Evolutionary conservation across 2,797 vertebrate species (phyloP).

Genomic region (Pseudocheirus occidentalis): DNA sequence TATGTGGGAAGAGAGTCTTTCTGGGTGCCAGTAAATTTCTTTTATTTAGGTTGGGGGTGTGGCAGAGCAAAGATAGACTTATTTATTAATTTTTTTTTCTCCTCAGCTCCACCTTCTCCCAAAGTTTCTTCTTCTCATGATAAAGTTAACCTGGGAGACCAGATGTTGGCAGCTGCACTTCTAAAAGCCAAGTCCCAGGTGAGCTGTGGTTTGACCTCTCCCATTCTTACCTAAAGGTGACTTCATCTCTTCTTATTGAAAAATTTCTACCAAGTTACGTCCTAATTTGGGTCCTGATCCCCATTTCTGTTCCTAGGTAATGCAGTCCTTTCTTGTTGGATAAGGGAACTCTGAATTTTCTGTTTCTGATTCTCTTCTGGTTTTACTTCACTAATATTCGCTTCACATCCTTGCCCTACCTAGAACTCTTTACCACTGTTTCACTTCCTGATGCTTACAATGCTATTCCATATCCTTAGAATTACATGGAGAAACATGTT

Average conservation of each 20-base stretch:
- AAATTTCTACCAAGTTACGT: not conserved
- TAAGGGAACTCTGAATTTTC: not conserved
- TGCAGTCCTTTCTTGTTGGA: not conserved
- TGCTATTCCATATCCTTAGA: not conserved
- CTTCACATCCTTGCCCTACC: not conserved
- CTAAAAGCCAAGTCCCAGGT: conserved; percentile 79
- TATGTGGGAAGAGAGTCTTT: not conserved
- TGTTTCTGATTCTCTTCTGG: not conserved
- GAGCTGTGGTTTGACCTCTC: not conserved
- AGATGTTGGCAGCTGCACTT: conserved; percentile 75
- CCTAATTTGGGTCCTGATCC: not conserved
- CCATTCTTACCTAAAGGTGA: not conserved
- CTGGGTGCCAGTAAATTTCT: not conserved
- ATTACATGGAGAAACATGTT: not conserved
- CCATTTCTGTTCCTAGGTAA: not conserved
- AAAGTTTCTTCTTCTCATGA: conserved; percentile 62
- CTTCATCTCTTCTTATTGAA: not conserved
- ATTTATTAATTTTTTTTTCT: conserved; percentile 14
- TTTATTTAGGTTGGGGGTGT: not conserved
- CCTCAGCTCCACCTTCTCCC: conserved; percentile 67
- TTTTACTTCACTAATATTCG: not conserved
- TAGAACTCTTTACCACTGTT: not conserved
- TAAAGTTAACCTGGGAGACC: conserved; percentile 64
- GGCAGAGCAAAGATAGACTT: not conserved
- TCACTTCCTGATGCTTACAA: not conserved